Conservation (phyloP, 2,113 vertebrate species). For the Lycaon pictus region DNA sequence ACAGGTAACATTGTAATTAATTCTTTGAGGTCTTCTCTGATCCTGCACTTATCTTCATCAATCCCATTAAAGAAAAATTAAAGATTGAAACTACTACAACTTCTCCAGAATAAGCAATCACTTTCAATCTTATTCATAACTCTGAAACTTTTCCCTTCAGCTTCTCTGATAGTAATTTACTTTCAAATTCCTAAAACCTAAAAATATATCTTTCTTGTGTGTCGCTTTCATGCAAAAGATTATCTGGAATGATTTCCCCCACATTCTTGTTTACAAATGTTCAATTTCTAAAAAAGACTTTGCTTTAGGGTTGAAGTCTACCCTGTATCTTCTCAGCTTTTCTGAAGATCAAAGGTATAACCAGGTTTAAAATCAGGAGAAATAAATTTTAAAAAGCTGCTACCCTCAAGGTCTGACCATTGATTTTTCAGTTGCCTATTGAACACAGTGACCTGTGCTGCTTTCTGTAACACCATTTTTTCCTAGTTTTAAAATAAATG, state of each 20-base stretch:
- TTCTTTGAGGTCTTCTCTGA: background rate
- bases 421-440: background rate
- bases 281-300: background rate
- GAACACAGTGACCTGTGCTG: background rate
- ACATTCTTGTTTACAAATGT: background rate
- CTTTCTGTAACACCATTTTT: background rate
- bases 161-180: background rate
- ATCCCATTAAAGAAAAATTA: background rate
- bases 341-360: background rate
- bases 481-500: background rate
- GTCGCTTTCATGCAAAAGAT: background rate
- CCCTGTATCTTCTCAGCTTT: background rate
- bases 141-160: background rate
- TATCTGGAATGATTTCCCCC: background rate
- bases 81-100: background rate
- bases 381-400: background rate
- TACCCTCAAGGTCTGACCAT: background rate
- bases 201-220: background rate
- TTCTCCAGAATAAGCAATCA: constrained; percentile 20
- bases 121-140: background rate
- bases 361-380: background rate
- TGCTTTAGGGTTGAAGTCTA: background rate
- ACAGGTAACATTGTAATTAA: background rate
- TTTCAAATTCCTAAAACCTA: background rate
- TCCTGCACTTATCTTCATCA: background rate